Evolutionary conservation across 2,113 vertebrate genomes (phyloP).

Genomic region (Pelecanoides urinatrix): DNA sequence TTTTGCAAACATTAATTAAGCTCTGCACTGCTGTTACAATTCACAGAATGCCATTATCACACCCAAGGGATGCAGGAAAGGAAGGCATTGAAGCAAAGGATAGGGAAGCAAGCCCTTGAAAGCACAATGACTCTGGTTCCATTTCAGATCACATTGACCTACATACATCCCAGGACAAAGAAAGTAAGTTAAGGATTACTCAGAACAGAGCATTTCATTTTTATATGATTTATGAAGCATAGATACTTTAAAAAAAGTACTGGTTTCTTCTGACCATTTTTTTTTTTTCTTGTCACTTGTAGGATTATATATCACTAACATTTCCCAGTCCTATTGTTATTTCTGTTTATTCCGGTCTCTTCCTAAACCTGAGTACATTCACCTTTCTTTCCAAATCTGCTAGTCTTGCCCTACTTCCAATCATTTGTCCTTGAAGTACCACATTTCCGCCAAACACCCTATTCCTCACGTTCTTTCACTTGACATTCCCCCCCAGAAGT

Average conservation of each 20-base stretch:
- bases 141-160: not conserved
- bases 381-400: not conserved
- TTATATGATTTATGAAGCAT: not conserved
- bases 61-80: slow-evolving; percentile 41
- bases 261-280: not conserved
- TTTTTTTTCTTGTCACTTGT: not conserved
- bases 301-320: not conserved
- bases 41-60: slow-evolving; percentile 50
- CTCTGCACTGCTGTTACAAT: slow-evolving; percentile 39
- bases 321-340: not conserved
- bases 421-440: not conserved
- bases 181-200: not conserved
- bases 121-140: not conserved
- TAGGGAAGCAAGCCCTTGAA: slow-evolving; percentile 13
- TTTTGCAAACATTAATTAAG: slow-evolving; percentile 64
- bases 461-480: not conserved
- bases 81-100: not conserved
- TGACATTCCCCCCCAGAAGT: not conserved
- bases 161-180: not conserved
- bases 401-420: not conserved
- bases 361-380: not conserved
- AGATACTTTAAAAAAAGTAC: not conserved
- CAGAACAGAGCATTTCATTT: not conserved
- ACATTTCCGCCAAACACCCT: not conserved
- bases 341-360: not conserved